Conservation (phyloP, 1,140 invertebrate species). For the fruit fly (Drosophila melanogaster) region Release_6_plus_ISO1_MT NT_033777.3:23619001-23619500, state of each 20-base stretch:
- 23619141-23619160: neutral
- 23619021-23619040: neutral
- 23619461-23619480: constrained; percentile 68
- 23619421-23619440: constrained; percentile 44
- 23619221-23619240: neutral
- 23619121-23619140: neutral
- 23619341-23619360: constrained; percentile 15
- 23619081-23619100: neutral
- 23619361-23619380: constrained; percentile 37
- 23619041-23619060: constrained; percentile 12
- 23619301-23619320: constrained; percentile 43
- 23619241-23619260: neutral
- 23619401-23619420: constrained; percentile 53
- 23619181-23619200: neutral
- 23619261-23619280: neutral
- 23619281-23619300: constrained; percentile 12
- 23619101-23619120: neutral
- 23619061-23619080: constrained; percentile 19
- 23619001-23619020: neutral
- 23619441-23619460: constrained; percentile 36
- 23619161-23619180: neutral
- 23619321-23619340: constrained; percentile 13
- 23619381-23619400: constrained; percentile 31
- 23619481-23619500: constrained; percentile 64
- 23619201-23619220: neutral